Percentiles rank a stretch among this genome's conserved stretches.
Evolutionary conservation across 2,797 vertebrate genomes (phyloP).

Genomic region (Alauda arvensis): DNA sequence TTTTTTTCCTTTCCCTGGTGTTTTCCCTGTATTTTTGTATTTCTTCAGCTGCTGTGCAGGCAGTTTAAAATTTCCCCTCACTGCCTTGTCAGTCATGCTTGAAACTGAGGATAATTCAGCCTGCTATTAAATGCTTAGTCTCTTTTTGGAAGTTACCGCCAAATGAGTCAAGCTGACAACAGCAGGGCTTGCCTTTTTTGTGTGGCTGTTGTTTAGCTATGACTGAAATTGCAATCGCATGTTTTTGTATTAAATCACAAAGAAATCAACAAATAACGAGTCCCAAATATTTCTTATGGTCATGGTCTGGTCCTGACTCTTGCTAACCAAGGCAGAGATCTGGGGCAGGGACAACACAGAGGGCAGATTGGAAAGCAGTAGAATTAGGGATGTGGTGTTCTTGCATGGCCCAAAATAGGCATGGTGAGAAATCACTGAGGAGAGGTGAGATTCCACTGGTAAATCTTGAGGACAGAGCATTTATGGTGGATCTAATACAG

Average conservation of each 20-base stretch:
- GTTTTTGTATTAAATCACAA: not conserved
- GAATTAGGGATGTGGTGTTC: not conserved
- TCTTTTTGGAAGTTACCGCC: not conserved
- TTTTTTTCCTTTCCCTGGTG: not conserved
- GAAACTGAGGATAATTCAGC: not conserved
- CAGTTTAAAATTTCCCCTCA: not conserved
- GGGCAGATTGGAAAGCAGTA: not conserved
- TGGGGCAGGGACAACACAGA: not conserved
- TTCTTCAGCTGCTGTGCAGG: not conserved
- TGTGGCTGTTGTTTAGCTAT: not conserved
- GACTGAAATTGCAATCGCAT: not conserved
- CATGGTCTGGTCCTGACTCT: fast-evolving
- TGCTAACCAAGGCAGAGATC: not conserved
- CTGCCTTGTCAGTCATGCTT: not conserved
- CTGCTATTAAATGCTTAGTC: not conserved
- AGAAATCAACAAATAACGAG: not conserved
- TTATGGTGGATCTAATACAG: not conserved
- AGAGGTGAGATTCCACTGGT: not conserved
- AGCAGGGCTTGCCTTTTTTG: not conserved
- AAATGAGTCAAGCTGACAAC: not conserved
- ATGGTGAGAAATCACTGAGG: not conserved
- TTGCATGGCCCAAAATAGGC: not conserved
- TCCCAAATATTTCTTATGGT: fast-evolving
- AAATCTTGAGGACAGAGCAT: not conserved
- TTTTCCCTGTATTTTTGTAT: not conserved